Base-by-base conservation (phyloP, 2,888 invertebrate genomes). In the Heteropelma amictum region DNA sequence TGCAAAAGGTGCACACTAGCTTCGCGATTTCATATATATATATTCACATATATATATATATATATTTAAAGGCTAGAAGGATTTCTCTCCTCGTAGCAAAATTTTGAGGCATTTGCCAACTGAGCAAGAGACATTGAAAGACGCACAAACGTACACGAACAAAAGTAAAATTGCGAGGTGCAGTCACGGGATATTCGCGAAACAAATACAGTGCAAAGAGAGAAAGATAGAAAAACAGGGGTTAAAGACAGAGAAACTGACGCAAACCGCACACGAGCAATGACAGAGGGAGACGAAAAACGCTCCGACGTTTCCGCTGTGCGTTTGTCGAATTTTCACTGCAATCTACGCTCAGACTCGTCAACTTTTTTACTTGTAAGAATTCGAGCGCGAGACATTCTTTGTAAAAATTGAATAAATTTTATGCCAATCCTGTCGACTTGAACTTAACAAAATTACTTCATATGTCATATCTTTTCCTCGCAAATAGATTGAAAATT, bases 311-410 rank as follows among this genome's bases (percentile, higher is more conserved):
- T 68, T 60, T 58, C 28, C 58, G 47, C 23, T 58, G 17, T 21
- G 49, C 58, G 21, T 51, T 68, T 68, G 68, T 68, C 14, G 26
- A 67, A 45, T 56, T 28, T 67, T 19, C 67, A 67, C 21, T n/a
- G 54, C 67, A 26, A 28, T 23, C 35, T 12, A 5, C 3, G 21
- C 14, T 42, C 8, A 19, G 17, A 2, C 42, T 19, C 7, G 8
- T 42, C 19, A 45, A 17, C 12, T 45, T 45, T 45, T 8, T 23
- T 3, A 23, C 23, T 45, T 45, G 14, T n/a, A 5, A 1, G 5
- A 17, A 14, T 40, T 40, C 5, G n/a, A n/a, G n/a, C 40, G 8
- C 6, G 1, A 30, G 10, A 30, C 10, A 1, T 10, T 8, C 1
- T 1, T n/a, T n/a, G n/a, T n/a, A n/a, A n/a, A n/a, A n/a, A n/a